Evolutionary conservation across 2,113 vertebrate genomes (phyloP).

Genomic region (Aphyosemion australe): DNA sequence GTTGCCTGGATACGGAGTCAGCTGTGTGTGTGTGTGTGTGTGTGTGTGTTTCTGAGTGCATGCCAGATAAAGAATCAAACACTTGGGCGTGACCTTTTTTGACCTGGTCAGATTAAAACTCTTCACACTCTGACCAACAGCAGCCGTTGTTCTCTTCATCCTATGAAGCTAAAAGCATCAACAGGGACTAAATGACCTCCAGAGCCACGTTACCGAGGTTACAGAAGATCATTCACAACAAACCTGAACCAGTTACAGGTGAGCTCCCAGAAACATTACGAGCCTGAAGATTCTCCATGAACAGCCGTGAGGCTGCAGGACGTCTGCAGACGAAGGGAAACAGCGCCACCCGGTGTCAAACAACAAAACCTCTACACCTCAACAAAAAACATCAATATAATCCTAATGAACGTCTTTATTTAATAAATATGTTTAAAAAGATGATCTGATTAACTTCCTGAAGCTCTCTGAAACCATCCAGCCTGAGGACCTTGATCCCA

Average conservation of each 20-base stretch:
- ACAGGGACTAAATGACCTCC: too few species aligned
- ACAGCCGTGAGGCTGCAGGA: not conserved
- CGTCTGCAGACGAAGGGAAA: conserved; percentile 32
- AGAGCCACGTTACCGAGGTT: too few species aligned
- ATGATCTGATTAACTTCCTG: not conserved
- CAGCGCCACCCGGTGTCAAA: conserved; percentile 58
- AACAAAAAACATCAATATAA: not conserved
- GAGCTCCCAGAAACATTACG: not conserved
- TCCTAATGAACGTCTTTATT: too few species aligned
- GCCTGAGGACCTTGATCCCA: conserved; percentile 16
- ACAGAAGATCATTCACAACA: too few species aligned
- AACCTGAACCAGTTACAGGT: not conserved
- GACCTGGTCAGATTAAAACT: not conserved
- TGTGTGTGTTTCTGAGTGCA: not conserved
- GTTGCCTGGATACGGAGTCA: conserved; percentile 68
- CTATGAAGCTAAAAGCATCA: too few species aligned
- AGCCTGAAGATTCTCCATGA: not conserved
- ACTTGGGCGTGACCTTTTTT: not conserved
- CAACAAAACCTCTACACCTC: not conserved
- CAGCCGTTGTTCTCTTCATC: too few species aligned
- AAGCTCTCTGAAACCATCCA: conserved; percentile 1
- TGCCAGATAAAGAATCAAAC: conserved; percentile 3
- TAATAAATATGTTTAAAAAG: not conserved
- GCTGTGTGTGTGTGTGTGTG: not conserved
- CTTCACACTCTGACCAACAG: too few species aligned